Percentiles rank a stretch among this genome's conserved stretches.
These are phyloP conservation scores for Nebria salina DNA, from an alignment of 2,888 invertebrate species.

Conservation along the genomic window DNA sequence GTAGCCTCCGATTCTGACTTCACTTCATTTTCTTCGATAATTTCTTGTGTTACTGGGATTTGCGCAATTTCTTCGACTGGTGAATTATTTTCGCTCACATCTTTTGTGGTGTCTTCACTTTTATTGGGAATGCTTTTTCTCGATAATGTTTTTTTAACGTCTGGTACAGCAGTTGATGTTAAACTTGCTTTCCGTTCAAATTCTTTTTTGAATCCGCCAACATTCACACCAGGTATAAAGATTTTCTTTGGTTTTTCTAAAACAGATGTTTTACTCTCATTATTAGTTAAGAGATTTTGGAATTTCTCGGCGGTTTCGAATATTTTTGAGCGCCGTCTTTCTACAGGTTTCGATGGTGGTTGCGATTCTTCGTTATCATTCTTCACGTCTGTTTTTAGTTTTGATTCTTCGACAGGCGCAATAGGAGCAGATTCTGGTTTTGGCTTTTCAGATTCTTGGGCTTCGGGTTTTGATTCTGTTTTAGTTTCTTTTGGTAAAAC, in stretches of 20 bases:
- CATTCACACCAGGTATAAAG: constrained; percentile 82
- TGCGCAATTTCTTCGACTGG: neutral
- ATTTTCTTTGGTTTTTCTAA: constrained; percentile 79
- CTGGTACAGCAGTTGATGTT: constrained; percentile 60
- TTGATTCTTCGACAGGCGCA: constrained; percentile 51
- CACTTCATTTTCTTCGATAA: constrained; percentile 21
- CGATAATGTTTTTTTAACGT: constrained; percentile 54
- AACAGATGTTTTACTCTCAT: constrained; percentile 56
- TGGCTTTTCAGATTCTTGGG: constrained; percentile 40
- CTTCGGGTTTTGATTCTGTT: constrained; percentile 33
- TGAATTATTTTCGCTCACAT: neutral
- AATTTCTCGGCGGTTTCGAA: constrained; percentile 78
- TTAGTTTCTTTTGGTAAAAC: constrained; percentile 19
- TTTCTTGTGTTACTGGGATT: neutral
- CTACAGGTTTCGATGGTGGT: constrained; percentile 63
- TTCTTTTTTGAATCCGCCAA: constrained; percentile 86
- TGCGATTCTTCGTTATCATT: constrained; percentile 51
- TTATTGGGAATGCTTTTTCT: constrained; percentile 24
- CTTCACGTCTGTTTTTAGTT: constrained; percentile 50
- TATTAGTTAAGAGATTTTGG: constrained; percentile 65
- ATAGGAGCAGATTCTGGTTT: constrained; percentile 48
- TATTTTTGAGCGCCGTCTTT: constrained; percentile 73
- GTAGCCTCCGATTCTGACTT: neutral
- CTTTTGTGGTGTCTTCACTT: constrained; percentile 5
- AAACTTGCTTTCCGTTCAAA: constrained; percentile 83